These are phyloP conservation scores for Girardinichthys multiradiatus DNA, from an alignment of 2,113 vertebrate species.

Conservation along the genomic window DNA sequence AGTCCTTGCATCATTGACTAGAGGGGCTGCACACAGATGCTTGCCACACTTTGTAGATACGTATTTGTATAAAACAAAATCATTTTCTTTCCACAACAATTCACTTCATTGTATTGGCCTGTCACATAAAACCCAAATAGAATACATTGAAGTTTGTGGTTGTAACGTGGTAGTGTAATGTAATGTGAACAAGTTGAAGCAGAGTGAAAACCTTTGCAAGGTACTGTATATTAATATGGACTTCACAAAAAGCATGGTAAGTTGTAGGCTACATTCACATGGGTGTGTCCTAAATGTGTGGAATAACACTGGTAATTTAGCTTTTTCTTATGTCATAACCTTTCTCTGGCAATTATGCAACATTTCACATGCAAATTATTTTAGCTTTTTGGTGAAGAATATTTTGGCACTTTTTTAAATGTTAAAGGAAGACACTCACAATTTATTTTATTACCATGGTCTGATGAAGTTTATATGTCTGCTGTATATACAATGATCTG, in stretches of 20 bases:
- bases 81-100: too few relatives aligned
- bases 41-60: not conserved
- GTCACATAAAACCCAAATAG: not conserved
- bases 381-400: constrained; percentile 43
- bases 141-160: too few relatives aligned
- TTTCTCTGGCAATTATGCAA: constrained; percentile 18
- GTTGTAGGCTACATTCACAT: constrained; percentile 64
- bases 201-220: not conserved
- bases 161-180: not conserved
- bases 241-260: constrained; percentile 34
- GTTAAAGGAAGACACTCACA: constrained; percentile 58
- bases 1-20: too few relatives aligned
- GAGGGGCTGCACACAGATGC: not conserved
- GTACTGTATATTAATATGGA: constrained; percentile 38
- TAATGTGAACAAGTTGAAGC: not conserved
- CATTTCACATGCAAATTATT: constrained; percentile 12
- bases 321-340: constrained; percentile 31
- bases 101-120: too few relatives aligned
- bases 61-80: not conserved
- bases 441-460: not conserved
- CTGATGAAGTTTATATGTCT: constrained; percentile 37
- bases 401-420: constrained; percentile 66
- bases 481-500: constrained; percentile 16
- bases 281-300: too few relatives aligned
- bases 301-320: constrained; percentile 55